Base-by-base conservation (phyloP, 1,140 invertebrate species). In the Cyclina sinensis region DNA sequence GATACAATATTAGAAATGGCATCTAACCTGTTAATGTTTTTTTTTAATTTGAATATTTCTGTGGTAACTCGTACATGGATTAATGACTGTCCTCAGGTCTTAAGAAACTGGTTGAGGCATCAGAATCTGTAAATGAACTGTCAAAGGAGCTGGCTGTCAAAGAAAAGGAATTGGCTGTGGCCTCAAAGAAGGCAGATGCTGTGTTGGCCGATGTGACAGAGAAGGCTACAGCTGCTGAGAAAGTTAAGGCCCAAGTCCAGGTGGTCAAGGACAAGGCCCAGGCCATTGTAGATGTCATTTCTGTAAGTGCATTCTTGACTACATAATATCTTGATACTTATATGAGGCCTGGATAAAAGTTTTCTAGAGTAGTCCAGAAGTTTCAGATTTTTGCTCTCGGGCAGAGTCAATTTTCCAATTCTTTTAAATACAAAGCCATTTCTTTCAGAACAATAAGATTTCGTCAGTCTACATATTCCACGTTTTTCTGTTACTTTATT, bases 211-310 rank as follows among this genome's bases (percentile, higher is more conserved):
- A 95, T 96, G 99, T 99, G 1, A 98, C 98, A 5, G 97, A 98
- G 93, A 96, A 98, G 93, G 99, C 99, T 30, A 97, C 97, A 96
- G 98, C 99, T 95, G 99, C 99, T 11, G 99, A 99, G 96, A 97
- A 97, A 62, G 98, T 99, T 30, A 99, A 99, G 94, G 98, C 99
- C 95, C 98, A 99, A 96, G 98, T 99, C 24, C 97, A 98, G 95
- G 98, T 97, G 93, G 98, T 99, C 0, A 99, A 99, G 95, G 98
- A 99, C 95, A 99, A 99, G 95, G 98, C 99, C 9, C 98, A 99
- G 95, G 97, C 97, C 32, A 96, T 99, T 70, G 99, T 99, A 0
- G 97, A 97, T 57, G 97, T 97, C 83, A 99, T 99, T 91, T 98
- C 98, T 80, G 94, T 94, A 90, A 91, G 93, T 92, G 12, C 14